Evolutionary conservation across 1,140 invertebrate species (phyloP).

Genomic region (Rhopalosiphum padi): DNA sequence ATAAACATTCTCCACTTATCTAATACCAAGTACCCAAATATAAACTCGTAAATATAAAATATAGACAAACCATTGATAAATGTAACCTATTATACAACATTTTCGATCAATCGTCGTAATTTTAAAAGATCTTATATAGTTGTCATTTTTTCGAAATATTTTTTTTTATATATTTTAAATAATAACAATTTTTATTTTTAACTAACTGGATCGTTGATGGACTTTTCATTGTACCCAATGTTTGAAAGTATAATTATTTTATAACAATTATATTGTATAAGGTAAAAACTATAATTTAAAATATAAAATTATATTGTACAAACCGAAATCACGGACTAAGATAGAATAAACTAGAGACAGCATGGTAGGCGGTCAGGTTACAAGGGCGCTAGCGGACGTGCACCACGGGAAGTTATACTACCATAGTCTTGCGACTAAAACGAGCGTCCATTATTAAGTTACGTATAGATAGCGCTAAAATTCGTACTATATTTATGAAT

Average conservation of each 20-base stretch:
- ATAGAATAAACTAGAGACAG: not conserved
- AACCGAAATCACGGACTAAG: not conserved
- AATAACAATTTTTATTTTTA: not conserved
- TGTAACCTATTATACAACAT: not conserved
- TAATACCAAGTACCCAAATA: too few species aligned
- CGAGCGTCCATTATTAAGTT: not conserved
- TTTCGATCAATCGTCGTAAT: not conserved
- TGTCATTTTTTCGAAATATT: not conserved
- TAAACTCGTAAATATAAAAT: not conserved
- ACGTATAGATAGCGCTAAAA: not conserved
- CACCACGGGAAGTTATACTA: not conserved
- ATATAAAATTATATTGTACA: not conserved
- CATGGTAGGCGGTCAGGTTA: too few species aligned
- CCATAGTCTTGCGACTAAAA: not conserved
- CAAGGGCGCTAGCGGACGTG: too few species aligned
- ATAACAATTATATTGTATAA: not conserved
- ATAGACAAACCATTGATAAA: not conserved
- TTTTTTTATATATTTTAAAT: too few species aligned
- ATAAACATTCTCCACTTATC: not conserved
- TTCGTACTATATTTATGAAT: not conserved
- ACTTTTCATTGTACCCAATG: not conserved
- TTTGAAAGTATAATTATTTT: not conserved
- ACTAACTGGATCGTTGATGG: not conserved
- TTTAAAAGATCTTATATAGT: not conserved
- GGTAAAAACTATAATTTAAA: not conserved